Conservation (phyloP, 2,113 vertebrate species). For the Apistogramma diplotaenia region DNA sequence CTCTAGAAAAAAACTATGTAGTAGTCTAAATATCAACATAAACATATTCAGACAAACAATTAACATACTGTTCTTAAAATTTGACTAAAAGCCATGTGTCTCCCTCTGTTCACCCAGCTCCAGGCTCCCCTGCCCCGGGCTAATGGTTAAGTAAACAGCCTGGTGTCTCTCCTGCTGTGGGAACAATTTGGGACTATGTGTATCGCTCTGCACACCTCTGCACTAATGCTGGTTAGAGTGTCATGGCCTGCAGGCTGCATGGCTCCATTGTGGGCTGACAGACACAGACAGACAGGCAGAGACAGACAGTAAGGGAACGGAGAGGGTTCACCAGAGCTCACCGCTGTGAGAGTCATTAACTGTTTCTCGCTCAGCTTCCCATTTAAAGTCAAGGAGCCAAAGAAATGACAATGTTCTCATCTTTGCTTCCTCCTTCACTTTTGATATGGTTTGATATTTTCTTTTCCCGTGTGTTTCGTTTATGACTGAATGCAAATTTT, state of each 20-base stretch:
- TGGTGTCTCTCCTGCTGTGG: constrained; percentile 58
- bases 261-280: constrained; percentile 43
- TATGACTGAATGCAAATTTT: neutral
- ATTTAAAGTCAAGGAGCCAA: neutral
- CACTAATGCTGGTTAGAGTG: constrained; percentile 40
- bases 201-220: constrained; percentile 37
- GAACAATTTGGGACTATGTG: constrained; percentile 45
- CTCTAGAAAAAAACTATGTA: neutral
- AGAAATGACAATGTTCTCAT: neutral
- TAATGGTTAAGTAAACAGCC: constrained; percentile 70
- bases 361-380: constrained; percentile 19
- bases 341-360: constrained; percentile 52
- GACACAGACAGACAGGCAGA: constrained; percentile 34
- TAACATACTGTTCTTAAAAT: neutral
- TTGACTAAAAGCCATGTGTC: constrained; percentile 22
- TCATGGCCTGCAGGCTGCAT: constrained; percentile 36
- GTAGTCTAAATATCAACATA: neutral
- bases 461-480: neutral
- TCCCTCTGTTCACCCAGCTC: constrained; percentile 8
- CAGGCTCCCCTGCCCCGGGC: constrained; percentile 34
- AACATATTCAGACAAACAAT: neutral
- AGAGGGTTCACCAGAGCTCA: constrained; percentile 38
- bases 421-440: constrained; percentile 1
- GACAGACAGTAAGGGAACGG: constrained; percentile 9
- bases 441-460: neutral